Percentiles rank a stretch among this genome's conserved stretches.
These are phyloP conservation scores for Drosophila melanica DNA, from an alignment of 1,140 invertebrate species.

Conservation along the genomic window DNA sequence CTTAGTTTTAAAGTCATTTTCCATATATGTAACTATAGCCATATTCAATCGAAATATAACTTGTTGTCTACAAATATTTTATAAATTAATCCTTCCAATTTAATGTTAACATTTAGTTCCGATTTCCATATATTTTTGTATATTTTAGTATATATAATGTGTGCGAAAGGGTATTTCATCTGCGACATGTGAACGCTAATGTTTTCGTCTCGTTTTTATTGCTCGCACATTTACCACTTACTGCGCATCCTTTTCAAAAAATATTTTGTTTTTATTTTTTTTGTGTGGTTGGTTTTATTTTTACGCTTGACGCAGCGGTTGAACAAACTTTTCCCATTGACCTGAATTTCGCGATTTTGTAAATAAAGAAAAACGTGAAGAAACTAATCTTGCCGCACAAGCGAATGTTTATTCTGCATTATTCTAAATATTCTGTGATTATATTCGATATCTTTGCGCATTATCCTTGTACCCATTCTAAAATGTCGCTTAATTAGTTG, in stretches of 20 bases:
- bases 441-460: slow-evolving; percentile 14
- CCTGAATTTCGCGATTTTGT: slow-evolving; percentile 34
- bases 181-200: not conserved
- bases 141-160: too few species aligned
- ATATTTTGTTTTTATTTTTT: slow-evolving; percentile 16
- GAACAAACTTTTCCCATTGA: slow-evolving; percentile 56
- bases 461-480: slow-evolving; percentile 54
- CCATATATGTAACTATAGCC: too few species aligned
- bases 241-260: slow-evolving; percentile 12
- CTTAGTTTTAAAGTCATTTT: too few species aligned
- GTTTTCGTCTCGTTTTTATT: too few species aligned
- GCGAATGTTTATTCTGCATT: slow-evolving; percentile 14
- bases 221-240: not conserved
- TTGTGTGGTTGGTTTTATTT: slow-evolving; percentile 10
- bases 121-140: too few species aligned
- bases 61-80: too few species aligned
- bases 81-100: too few species aligned
- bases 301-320: slow-evolving; percentile 25
- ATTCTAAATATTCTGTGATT: slow-evolving; percentile 3
- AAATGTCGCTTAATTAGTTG: slow-evolving; percentile 23
- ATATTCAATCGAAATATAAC: too few species aligned
- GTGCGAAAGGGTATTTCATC: not conserved
- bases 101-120: too few species aligned
- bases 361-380: slow-evolving; percentile 27
- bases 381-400: slow-evolving; percentile 8